These are phyloP conservation scores for Liodrosophila aerea DNA, from an alignment of 2,888 invertebrate genomes.

Conservation along the genomic window DNA sequence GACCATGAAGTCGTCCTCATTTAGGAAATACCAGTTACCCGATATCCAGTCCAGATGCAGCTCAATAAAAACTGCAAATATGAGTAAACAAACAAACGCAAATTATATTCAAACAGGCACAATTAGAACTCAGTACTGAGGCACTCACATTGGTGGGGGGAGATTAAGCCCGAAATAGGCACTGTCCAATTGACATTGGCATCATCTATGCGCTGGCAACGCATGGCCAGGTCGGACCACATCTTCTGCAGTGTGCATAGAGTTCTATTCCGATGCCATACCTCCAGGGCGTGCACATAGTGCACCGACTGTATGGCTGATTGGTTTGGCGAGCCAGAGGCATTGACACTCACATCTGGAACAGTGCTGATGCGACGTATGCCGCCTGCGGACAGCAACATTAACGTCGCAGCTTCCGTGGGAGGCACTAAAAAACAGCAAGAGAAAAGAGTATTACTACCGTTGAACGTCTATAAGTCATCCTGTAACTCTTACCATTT, in stretches of 20 bases:
- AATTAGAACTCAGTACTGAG: neutral
- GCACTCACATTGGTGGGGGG: constrained; percentile 85
- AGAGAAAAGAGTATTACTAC: too few relatives aligned
- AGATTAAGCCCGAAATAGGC: constrained; percentile 85
- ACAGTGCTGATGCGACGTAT: constrained; percentile 85
- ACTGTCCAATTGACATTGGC: constrained; percentile 85
- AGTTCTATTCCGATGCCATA: constrained; percentile 87
- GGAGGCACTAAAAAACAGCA: constrained; percentile 89
- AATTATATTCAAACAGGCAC: constrained; percentile 1
- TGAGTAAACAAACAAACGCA: neutral
- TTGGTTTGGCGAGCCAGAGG: constrained; percentile 74
- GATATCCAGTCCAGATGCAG: constrained; percentile 93
- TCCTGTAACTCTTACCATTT: constrained; percentile 84
- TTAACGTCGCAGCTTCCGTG: constrained; percentile 85
- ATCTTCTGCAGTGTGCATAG: constrained; percentile 87
- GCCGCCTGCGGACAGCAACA: constrained; percentile 87
- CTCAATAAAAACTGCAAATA: constrained; percentile 86
- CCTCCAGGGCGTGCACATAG: constrained; percentile 84
- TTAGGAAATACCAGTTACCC: constrained; percentile 93
- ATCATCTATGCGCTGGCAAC: constrained; percentile 87
- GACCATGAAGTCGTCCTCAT: constrained; percentile 87
- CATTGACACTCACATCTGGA: too few relatives aligned
- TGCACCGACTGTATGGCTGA: constrained; percentile 53
- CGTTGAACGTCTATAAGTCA: neutral
- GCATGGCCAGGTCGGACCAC: constrained; percentile 83